These are phyloP conservation scores for Trogon surrucura DNA, from an alignment of 2,113 vertebrate genomes.

Conservation along the genomic window DNA sequence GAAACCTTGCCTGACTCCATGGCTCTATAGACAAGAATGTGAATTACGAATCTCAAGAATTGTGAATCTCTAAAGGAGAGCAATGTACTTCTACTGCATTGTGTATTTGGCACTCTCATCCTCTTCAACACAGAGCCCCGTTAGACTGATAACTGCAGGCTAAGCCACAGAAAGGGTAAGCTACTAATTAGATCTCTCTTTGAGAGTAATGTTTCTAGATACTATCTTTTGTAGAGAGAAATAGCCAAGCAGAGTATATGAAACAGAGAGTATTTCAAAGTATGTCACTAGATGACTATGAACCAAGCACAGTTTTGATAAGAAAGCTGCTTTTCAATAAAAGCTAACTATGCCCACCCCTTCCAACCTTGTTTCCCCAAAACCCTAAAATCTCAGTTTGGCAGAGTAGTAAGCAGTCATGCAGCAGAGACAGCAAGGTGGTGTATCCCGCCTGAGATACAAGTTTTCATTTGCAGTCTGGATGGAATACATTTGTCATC, in stretches of 20 bases:
- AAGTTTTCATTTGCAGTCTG: neutral
- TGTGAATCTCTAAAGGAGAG: constrained; percentile 13
- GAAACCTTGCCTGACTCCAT: neutral
- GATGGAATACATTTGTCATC: neutral
- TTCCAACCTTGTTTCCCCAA: neutral
- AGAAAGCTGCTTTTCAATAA: neutral
- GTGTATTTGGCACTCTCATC: constrained; percentile 10
- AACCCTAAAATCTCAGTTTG: neutral
- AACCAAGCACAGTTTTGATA: neutral
- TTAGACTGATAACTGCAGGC: neutral
- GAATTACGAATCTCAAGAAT: constrained; percentile 22
- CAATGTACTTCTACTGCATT: constrained; percentile 27
- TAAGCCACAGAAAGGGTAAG: neutral
- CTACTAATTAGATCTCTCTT: constrained; percentile 13
- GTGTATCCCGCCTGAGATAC: neutral
- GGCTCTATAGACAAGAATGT: neutral
- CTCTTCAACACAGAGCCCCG: neutral
- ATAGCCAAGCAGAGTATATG: neutral
- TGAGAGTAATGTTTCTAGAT: neutral
- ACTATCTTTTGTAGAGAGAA: neutral
- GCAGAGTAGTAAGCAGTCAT: neutral
- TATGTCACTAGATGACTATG: neutral
- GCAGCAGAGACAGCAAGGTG: neutral
- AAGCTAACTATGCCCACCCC: neutral
- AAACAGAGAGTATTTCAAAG: neutral